Conservation (phyloP, 2,888 invertebrate species). For the Caenorhabditis drosophilae region DNA sequence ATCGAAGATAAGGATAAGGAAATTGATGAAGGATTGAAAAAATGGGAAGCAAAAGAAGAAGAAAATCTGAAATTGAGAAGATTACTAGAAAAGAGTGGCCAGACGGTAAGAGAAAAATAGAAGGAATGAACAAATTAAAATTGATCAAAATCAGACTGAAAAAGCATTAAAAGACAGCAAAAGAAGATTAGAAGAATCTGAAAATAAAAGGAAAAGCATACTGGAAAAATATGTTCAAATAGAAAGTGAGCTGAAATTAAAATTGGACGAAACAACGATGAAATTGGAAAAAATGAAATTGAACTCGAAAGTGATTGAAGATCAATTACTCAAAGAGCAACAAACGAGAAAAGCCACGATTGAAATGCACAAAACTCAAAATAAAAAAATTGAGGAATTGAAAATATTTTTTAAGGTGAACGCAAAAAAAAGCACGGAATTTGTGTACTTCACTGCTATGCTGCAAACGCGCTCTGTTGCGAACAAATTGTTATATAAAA, state of each 20-base stretch:
- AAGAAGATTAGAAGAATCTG: constrained; percentile 39
- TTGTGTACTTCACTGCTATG: no score
- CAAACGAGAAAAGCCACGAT: constrained; percentile 21
- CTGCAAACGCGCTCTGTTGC: no score
- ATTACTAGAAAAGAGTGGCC: constrained; percentile 36
- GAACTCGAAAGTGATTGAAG: constrained; percentile 12
- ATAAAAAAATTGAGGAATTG: constrained; percentile 33
- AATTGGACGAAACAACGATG: constrained; percentile 19
- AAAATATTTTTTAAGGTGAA: constrained; percentile 31
- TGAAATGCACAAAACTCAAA: constrained; percentile 29
- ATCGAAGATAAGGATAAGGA: constrained; percentile 21
- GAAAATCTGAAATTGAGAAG: constrained; percentile 39
- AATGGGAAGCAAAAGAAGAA: constrained; percentile 27
- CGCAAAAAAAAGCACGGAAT: no score
- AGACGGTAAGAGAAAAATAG: constrained; percentile 9
- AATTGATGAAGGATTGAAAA: constrained; percentile 24
- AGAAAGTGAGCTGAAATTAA: constrained; percentile 23
- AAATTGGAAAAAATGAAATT: constrained; percentile 14
- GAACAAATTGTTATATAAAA: no score
- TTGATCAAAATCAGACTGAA: constrained; percentile 38
- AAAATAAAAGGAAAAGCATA: constrained; percentile 30
- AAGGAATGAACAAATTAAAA: no score
- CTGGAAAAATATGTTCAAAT: constrained; percentile 32
- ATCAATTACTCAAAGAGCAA: constrained; percentile 26
- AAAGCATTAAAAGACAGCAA: constrained; percentile 42